Evolutionary conservation across 2,113 vertebrate species (phyloP).

Genomic region (Phylloscopus trochilus): DNA sequence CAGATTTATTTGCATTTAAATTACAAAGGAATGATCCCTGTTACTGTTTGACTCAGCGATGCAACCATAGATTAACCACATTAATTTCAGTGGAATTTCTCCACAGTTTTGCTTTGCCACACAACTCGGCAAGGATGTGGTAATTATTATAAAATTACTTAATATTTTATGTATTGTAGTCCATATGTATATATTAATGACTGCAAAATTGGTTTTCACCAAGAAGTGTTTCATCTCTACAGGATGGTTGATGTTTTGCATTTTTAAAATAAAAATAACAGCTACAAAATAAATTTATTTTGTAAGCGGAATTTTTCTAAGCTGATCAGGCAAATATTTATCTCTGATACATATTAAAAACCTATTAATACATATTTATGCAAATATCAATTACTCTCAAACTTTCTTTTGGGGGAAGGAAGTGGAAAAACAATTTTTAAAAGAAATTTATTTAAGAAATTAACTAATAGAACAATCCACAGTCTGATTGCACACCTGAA

Average conservation of each 20-base stretch:
- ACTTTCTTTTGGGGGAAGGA: neutral
- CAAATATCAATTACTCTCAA: neutral
- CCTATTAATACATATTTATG: neutral
- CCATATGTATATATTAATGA: neutral
- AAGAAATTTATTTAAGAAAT: constrained; percentile 1
- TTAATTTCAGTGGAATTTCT: neutral
- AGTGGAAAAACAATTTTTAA: neutral
- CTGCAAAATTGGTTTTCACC: neutral
- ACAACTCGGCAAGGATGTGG: neutral
- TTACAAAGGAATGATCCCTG: neutral
- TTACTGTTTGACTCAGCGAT: neutral
- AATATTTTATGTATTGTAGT: neutral
- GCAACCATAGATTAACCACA: neutral
- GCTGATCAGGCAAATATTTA: neutral
- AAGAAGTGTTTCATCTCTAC: neutral
- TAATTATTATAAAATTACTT: neutral
- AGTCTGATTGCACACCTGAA: neutral
- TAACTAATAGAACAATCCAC: neutral
- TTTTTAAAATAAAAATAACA: neutral
- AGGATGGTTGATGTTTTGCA: neutral
- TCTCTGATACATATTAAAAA: neutral
- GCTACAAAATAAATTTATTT: neutral
- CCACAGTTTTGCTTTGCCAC: neutral
- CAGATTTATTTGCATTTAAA: neutral
- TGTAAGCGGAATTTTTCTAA: neutral